phyloP scores from a whole-genome alignment of 2,888 invertebrate genomes.

The Eupithecia vulgata region DNA sequence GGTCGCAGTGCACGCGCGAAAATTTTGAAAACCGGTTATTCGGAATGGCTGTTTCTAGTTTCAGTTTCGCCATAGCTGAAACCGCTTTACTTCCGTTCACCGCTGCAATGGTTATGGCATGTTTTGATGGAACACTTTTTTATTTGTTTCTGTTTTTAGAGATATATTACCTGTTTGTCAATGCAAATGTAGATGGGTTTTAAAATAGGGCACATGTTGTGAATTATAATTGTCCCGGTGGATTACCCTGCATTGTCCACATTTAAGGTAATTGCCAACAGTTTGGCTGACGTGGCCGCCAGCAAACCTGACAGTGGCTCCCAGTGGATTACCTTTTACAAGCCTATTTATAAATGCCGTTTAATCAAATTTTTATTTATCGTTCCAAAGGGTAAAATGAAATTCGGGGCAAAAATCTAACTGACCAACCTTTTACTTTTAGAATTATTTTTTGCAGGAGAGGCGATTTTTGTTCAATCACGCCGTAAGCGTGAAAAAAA shows the following conservation, averaged over 20 bases:
- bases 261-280: slow-evolving; percentile 83
- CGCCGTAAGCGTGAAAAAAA: background rate
- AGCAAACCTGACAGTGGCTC: slow-evolving; percentile 77
- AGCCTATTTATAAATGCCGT: slow-evolving; percentile 80
- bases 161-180: slow-evolving; percentile 12
- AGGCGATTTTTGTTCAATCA: background rate
- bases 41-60: slow-evolving; percentile 37
- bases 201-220: slow-evolving; percentile 77
- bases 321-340: slow-evolving; percentile 77
- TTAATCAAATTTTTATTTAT: slow-evolving; percentile 79
- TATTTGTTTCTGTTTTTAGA: slow-evolving; percentile 8
- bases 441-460: background rate
- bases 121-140: slow-evolving; percentile 24
- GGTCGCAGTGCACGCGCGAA: slow-evolving; percentile 38
- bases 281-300: slow-evolving; percentile 79
- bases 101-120: slow-evolving; percentile 30
- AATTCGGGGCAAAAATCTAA: slow-evolving; percentile 12
- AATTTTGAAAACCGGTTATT: slow-evolving; percentile 36
- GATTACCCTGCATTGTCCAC: slow-evolving; percentile 80
- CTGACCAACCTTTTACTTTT: slow-evolving; percentile 20
- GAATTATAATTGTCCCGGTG: slow-evolving; percentile 80
- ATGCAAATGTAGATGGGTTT: slow-evolving; percentile 67
- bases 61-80: slow-evolving; percentile 38
- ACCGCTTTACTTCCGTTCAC: slow-evolving; percentile 29
- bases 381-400: slow-evolving; percentile 44